phyloP scores from a whole-genome alignment of 2,113 vertebrate species.

The Lynx canadensis region DNA sequence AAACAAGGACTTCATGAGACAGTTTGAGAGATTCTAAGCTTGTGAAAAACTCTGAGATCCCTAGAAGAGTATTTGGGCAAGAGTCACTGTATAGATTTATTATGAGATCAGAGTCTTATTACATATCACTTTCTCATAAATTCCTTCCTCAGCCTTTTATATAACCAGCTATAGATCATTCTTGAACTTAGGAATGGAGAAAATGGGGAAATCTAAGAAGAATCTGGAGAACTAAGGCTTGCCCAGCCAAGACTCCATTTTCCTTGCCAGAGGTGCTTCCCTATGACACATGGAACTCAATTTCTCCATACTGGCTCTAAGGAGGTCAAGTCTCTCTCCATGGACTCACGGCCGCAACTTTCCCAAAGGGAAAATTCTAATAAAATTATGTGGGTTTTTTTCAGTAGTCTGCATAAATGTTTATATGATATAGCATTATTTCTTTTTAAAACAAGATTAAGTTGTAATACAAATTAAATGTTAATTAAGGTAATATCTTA shows the following conservation, averaged over 20 bases:
- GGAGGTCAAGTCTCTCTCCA: background rate
- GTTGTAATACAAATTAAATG: conserved; percentile 34
- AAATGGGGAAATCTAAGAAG: background rate
- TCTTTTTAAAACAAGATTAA: conserved; percentile 61
- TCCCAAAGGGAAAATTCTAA: conserved; percentile 47
- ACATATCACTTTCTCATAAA: background rate
- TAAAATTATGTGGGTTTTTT: conserved; percentile 8
- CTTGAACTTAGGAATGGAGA: conserved; percentile 17
- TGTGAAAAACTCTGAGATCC: conserved; percentile 41
- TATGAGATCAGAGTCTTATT: background rate
- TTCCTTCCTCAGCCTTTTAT: background rate
- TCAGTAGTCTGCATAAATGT: conserved; percentile 25
- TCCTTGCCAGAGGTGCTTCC: background rate
- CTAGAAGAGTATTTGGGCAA: background rate
- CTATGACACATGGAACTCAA: background rate
- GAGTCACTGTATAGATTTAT: background rate
- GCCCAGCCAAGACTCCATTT: background rate
- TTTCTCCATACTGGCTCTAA: background rate
- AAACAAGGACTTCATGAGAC: conserved; percentile 19
- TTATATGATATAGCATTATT: conserved; percentile 42
- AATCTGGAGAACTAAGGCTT: background rate
- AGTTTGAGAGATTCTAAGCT: background rate
- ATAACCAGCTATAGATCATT: background rate
- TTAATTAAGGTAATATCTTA: conserved; percentile 45
- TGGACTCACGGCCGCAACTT: background rate